Evolutionary conservation across 2,113 vertebrate genomes (phyloP).

Genomic region (Chaenocephalus aceratus): DNA sequence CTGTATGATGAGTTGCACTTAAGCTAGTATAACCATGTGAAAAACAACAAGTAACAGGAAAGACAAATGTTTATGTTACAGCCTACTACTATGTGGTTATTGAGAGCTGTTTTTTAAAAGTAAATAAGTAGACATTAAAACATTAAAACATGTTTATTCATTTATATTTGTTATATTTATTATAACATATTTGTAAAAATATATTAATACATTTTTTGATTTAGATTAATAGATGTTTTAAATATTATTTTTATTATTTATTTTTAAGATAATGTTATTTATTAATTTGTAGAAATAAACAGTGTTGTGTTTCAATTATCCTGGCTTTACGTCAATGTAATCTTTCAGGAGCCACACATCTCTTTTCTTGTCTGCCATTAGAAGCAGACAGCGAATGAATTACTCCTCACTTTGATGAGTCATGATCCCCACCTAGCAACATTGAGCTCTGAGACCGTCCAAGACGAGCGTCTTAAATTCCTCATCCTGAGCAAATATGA

Average conservation of each 20-base stretch:
- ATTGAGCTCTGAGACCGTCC: slow-evolving; percentile 31
- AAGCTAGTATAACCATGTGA: no score
- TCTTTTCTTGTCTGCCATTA: slow-evolving; percentile 40
- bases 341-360: slow-evolving; percentile 14
- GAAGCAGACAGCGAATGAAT: slow-evolving; percentile 33
- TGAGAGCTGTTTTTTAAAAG: background rate
- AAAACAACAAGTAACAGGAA: background rate
- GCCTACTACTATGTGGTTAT: background rate
- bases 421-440: slow-evolving; percentile 53
- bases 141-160: no score
- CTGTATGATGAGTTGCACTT: background rate
- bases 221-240: no score
- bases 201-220: no score
- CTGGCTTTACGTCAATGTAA: background rate
- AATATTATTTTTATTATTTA: no score
- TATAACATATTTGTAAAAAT: no score
- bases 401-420: slow-evolving; percentile 49
- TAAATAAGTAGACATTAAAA: no score
- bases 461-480: slow-evolving; percentile 63
- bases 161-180: no score
- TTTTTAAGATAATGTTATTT: no score
- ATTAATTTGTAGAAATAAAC: background rate
- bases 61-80: background rate
- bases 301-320: background rate
- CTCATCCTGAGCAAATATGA: slow-evolving; percentile 58